Base-by-base conservation (phyloP, 2,113 vertebrate species). In the Clarias gariepinus region DNA sequence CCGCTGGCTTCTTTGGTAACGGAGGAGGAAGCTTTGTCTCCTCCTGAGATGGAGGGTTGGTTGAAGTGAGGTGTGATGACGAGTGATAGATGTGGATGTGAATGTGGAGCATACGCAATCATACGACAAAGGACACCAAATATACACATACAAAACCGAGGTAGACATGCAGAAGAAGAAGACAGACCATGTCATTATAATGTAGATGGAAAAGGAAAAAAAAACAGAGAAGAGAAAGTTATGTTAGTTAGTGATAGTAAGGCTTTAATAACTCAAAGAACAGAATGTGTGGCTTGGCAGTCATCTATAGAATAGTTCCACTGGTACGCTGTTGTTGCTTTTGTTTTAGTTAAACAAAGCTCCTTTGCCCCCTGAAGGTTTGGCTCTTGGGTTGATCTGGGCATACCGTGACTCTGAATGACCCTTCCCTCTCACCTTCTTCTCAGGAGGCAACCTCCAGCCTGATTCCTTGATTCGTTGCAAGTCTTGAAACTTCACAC, bases 401-500 rank as follows among this genome's bases (percentile, higher is more conserved):
- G 89, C 90, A 85, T 86, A 91, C 84, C 89, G 84, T 85, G 89
- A 86, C 85, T 90, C 89, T 57, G 86, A 87, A 81, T 74, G 85
- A 73, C 90, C 83, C 88, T 88, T 86, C 74, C 81, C 58, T 87
- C 94, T 94, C 93, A 99, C 98, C 97, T 98, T 99, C 94, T 96
- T 96, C 94, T 99, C 97, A 87, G 96, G 91, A 84, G 96, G 92
- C 28, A 97, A 95, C 93, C 97, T 98, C 98, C 98, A 99, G 89
- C 96, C 97, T 0, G 97, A 98, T 93, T 97, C 97, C 94, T 98
- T 99, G 86, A 99, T 95, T 93, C 96, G 95, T 93, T 98, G 97
- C 86, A 99, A 96, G 94, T 99, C 97, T 83, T 97, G 95, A 55
- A 99, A 99, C 94, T 97, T 98, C 93, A 98, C 95, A 92, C 97